phyloP scores from a whole-genome alignment of 64 coral and sea anemone genomes.

The Platygyra sinensis region DNA sequence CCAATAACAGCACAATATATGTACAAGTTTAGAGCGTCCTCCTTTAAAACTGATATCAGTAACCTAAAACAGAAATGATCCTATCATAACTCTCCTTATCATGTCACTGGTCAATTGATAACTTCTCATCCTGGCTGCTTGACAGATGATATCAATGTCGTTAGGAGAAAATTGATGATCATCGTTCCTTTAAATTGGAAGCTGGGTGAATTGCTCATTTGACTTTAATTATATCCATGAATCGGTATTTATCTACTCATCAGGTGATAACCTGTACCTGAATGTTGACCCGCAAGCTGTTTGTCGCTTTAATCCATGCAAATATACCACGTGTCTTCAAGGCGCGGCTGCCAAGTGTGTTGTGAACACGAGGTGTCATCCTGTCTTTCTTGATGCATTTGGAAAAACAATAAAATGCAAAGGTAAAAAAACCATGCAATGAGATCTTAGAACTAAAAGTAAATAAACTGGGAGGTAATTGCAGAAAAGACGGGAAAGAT shows the following conservation, averaged over 20 bases:
- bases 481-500: too few species aligned
- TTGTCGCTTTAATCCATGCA: conserved; percentile 88
- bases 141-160: not conserved
- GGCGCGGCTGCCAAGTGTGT: conserved; percentile 81
- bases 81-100: too few species aligned
- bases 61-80: too few species aligned
- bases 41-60: too few species aligned
- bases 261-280: conserved; percentile 77
- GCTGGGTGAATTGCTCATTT: too few species aligned
- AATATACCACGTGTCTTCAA: conserved; percentile 86
- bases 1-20: too few species aligned
- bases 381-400: conserved; percentile 86
- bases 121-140: too few species aligned
- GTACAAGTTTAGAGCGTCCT: too few species aligned
- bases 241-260: not conserved
- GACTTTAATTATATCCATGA: not conserved
- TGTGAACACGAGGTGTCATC: conserved; percentile 89
- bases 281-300: conserved; percentile 66
- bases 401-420: conserved; percentile 84
- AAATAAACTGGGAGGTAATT: not conserved
- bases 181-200: not conserved
- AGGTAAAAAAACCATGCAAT: conserved; percentile 45
- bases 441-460: not conserved
- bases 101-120: too few species aligned
- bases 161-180: not conserved